Base-by-base conservation (phyloP, 1,140 invertebrate species). In the Spodoptera litura region DNA sequence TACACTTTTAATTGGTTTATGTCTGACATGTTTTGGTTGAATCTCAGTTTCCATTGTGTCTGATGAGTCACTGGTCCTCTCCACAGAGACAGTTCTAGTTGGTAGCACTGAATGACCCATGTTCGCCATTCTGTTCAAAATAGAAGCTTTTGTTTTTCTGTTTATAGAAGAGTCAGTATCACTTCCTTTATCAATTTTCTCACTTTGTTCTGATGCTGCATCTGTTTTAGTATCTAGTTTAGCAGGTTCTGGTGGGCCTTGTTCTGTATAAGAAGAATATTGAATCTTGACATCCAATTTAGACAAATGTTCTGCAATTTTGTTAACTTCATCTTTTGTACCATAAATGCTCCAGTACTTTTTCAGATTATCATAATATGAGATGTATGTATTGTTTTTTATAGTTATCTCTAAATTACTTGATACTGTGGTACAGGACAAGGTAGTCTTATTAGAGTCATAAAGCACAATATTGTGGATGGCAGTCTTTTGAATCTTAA, bases 101-200 rank as follows among this genome's bases (percentile, higher is more conserved):
- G 92, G 93, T 59, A 94, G 77, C 12, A 94, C 88, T 59, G 93
- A 92, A 15, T 93, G 93, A 27, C 93, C 91, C 87, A 94, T 91
- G 72, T 81, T 89, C 61, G 93, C 91, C 89, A 94, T 93, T 84
- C 91, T 89, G 81, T 88, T 89, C 59, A 94, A 82, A 72, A 94
- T 91, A 25, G 89, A 89, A 71, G 86, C 74, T 85, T 93, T 94
- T 58, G 86, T 90, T 86, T 85, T 92, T 81, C 78, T 88, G 76
- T 90, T 90, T 51, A 86, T 70, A 56, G 88, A 85, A 76, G 86
- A 88, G 78, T 93, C 91, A 78, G 88, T 92, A 73, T 91, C 89
- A 87, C 86, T 93, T 78, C 81, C 90, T 76, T 84, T 86, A 73
- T 88, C 83, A 70, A 52, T 70, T 49, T 66, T 66, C 66, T 70